Evolutionary conservation across 1,140 invertebrate genomes (phyloP).

Genomic region (Bombus soroeensis): DNA sequence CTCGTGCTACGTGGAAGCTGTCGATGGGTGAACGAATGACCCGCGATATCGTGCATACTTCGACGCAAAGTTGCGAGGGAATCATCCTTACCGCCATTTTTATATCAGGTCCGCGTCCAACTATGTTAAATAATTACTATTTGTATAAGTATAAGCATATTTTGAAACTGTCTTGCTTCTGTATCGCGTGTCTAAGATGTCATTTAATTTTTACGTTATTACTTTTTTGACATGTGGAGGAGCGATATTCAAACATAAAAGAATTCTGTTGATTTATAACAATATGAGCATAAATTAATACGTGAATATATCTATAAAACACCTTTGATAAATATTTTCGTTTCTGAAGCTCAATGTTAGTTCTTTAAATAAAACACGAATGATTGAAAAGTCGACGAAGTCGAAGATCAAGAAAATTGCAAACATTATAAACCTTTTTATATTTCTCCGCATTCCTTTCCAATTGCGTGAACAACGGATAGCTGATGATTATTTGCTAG

Average conservation of each 20-base stretch:
- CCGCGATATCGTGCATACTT: slow-evolving; percentile 50
- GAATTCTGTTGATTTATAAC: not conserved
- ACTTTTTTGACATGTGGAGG: not conserved
- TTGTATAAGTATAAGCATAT: not conserved
- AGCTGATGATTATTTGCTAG: not conserved
- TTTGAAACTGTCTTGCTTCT: not conserved
- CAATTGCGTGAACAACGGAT: not conserved
- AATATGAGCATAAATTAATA: not conserved
- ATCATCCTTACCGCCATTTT: not conserved
- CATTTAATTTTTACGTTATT: not conserved
- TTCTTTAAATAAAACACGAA: no score
- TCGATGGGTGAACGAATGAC: slow-evolving; percentile 51
- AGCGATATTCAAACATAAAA: not conserved
- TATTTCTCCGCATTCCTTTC: no score
- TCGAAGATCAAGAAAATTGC: no score
- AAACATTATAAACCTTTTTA: no score
- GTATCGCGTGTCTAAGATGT: no score
- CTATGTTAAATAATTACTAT: not conserved
- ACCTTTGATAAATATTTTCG: not conserved
- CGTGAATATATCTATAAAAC: not conserved
- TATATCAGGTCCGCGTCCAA: not conserved
- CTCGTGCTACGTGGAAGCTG: slow-evolving; percentile 30
- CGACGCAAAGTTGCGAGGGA: not conserved
- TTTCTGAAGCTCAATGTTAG: no score
- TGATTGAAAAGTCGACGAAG: no score